These are phyloP conservation scores for Lepus europaeus DNA, from an alignment of 2,113 vertebrate genomes.

Conservation along the genomic window DNA sequence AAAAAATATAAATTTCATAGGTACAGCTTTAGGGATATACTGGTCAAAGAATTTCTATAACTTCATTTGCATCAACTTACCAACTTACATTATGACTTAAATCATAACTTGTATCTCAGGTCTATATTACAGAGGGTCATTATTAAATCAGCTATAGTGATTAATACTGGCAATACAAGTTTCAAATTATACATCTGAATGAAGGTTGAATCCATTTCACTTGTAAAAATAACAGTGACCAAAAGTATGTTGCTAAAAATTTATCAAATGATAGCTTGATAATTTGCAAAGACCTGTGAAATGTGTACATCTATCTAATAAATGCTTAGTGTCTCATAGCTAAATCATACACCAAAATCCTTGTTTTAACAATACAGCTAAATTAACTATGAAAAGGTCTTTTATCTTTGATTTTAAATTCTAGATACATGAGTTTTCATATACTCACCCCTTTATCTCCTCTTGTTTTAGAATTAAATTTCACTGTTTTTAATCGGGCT, in stretches of 20 bases:
- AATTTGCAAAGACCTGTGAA: conserved; percentile 58
- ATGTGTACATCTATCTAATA: conserved; percentile 43
- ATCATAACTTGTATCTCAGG: neutral
- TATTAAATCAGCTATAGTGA: conserved; percentile 30
- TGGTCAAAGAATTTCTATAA: neutral
- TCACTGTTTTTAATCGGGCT: conserved; percentile 98
- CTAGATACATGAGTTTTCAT: conserved; percentile 75
- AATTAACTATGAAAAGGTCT: conserved; percentile 56
- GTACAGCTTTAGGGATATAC: no score
- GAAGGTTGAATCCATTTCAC: conserved; percentile 21
- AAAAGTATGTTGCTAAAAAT: conserved; percentile 57
- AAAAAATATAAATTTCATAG: no score
- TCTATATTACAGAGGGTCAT: neutral
- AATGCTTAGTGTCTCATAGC: conserved; percentile 12
- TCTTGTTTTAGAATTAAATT: conserved; percentile 98
- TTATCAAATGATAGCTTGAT: conserved; percentile 28
- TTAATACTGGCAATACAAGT: neutral
- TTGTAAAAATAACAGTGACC: conserved; percentile 52
- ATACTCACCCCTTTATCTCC: conserved; percentile 97
- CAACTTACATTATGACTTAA: conserved; percentile 1
- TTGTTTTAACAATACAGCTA: conserved; percentile 53
- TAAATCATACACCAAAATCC: neutral
- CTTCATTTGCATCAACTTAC: neutral
- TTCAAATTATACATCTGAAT: conserved; percentile 1
- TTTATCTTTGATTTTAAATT: conserved; percentile 38